A percentile compares a stretch with the other conserved stretches of the same genome.
phyloP scores from a whole-genome alignment of 1,140 invertebrate genomes.

The Eurosta solidaginis region DNA sequence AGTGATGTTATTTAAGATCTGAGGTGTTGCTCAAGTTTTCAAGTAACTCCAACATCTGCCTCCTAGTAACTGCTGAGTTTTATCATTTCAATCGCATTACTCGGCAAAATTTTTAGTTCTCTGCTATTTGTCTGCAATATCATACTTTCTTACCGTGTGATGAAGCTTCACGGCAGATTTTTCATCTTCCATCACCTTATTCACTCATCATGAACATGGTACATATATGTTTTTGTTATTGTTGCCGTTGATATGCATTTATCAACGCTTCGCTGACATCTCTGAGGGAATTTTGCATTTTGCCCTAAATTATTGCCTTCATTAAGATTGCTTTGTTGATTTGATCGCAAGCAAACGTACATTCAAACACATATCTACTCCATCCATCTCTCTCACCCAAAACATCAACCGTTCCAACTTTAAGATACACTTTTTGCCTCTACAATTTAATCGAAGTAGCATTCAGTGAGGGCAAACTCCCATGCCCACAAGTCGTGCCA shows the following conservation, averaged over 20 bases:
- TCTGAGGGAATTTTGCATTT: slow-evolving; percentile 55
- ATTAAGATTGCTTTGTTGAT: slow-evolving; percentile 54
- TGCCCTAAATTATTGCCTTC: slow-evolving; percentile 59
- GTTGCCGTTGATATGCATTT: not conserved
- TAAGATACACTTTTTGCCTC: not conserved
- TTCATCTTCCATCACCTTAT: slow-evolving; percentile 14
- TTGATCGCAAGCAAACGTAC: not conserved
- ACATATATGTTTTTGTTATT: not conserved
- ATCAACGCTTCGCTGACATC: slow-evolving; percentile 30
- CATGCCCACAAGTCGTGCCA: not conserved
- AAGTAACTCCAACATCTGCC: no score
- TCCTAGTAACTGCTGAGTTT: no score
- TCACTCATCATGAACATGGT: not conserved
- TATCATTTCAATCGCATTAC: no score
- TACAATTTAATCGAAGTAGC: slow-evolving; percentile 3
- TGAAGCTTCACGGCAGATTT: not conserved
- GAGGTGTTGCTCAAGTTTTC: no score
- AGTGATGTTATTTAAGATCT: no score
- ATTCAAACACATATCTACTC: not conserved
- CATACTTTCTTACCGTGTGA: not conserved
- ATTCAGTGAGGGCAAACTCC: slow-evolving; percentile 28
- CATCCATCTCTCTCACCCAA: not conserved
- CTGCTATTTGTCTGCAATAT: not conserved
- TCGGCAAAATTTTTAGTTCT: no score
- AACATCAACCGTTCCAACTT: not conserved